Evolutionary conservation across 2,888 invertebrate genomes (phyloP).

Genomic region (Thera obeliscata): DNA sequence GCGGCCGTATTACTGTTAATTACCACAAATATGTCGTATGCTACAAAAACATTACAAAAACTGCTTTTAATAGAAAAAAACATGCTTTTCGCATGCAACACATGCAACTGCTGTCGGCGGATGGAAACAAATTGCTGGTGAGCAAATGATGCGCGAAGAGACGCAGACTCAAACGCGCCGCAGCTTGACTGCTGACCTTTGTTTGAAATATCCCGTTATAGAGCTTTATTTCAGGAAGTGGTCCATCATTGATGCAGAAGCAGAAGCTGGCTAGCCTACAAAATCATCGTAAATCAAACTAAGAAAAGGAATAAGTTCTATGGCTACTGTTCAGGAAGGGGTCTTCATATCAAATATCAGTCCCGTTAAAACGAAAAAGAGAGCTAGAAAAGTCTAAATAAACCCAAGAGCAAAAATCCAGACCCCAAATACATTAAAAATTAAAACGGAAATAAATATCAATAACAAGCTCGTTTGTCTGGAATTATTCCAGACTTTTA

Average conservation of each 20-base stretch:
- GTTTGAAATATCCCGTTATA: slow-evolving; percentile 23
- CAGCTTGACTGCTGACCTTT: slow-evolving; percentile 43
- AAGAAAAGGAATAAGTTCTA: background rate
- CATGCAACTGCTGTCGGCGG: slow-evolving; percentile 50
- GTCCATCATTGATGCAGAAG: slow-evolving; percentile 1
- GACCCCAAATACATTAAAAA: slow-evolving; percentile 28
- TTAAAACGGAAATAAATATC: slow-evolving; percentile 62
- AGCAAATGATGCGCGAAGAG: slow-evolving; percentile 62
- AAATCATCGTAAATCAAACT: background rate
- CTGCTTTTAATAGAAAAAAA: slow-evolving; percentile 29
- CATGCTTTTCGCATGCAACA: too few species aligned
- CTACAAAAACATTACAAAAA: slow-evolving; percentile 50
- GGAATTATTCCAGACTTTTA: slow-evolving; percentile 60
- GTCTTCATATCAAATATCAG: too few species aligned
- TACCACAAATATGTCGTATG: slow-evolving; percentile 74
- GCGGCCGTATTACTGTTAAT: slow-evolving; percentile 72
- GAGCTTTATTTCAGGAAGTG: slow-evolving; percentile 23
- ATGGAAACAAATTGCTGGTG: slow-evolving; percentile 62
- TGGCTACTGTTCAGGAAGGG: too few species aligned
- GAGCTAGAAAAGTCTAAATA: background rate
- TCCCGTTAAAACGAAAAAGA: background rate
- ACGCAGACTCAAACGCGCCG: slow-evolving; percentile 58
- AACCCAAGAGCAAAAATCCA: slow-evolving; percentile 8
- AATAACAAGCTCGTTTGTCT: slow-evolving; percentile 76
- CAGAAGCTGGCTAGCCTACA: background rate